phyloP scores from a whole-genome alignment of 2,113 vertebrate genomes.

The Microcebus jonahi region DNA sequence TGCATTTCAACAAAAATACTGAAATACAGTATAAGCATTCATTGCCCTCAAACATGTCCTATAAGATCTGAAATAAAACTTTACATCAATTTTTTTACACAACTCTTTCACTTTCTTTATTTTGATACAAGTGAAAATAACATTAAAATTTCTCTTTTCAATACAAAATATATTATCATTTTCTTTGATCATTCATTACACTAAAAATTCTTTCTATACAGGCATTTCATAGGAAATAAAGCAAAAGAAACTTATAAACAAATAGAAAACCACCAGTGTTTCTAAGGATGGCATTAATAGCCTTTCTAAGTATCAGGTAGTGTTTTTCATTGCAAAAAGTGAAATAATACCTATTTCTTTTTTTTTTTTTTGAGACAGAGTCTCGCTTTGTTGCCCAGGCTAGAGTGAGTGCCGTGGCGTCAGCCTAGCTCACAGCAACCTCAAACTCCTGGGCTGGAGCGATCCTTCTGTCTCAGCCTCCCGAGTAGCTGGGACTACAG shows the following conservation, averaged over 20 bases:
- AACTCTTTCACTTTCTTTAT: constrained; percentile 17
- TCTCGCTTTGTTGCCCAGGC: no score
- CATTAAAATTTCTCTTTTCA: constrained; percentile 33
- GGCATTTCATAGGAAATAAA: background rate
- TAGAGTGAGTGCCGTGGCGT: no score
- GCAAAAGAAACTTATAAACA: background rate
- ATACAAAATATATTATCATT: background rate
- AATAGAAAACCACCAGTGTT: background rate
- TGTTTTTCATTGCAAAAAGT: constrained; percentile 3
- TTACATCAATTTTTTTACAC: background rate
- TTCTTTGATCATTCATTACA: background rate
- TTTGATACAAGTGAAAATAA: constrained; percentile 20
- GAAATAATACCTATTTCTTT: no score
- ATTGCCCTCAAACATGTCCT: background rate
- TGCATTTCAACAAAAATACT: constrained; percentile 10
- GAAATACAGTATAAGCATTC: constrained; percentile 15
- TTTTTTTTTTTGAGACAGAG: no score
- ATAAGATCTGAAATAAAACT: constrained; percentile 35
- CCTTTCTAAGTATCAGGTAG: background rate
- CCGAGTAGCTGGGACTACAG: no score
- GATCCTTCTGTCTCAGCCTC: no score
- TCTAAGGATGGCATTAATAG: background rate
- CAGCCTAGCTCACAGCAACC: no score
- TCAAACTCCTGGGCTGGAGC: no score
- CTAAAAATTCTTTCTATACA: background rate